Evolutionary conservation across 2,113 vertebrate genomes (phyloP), one percentile per base, ranked within the genome.

Genomic region (Nicator chloris): DNA sequence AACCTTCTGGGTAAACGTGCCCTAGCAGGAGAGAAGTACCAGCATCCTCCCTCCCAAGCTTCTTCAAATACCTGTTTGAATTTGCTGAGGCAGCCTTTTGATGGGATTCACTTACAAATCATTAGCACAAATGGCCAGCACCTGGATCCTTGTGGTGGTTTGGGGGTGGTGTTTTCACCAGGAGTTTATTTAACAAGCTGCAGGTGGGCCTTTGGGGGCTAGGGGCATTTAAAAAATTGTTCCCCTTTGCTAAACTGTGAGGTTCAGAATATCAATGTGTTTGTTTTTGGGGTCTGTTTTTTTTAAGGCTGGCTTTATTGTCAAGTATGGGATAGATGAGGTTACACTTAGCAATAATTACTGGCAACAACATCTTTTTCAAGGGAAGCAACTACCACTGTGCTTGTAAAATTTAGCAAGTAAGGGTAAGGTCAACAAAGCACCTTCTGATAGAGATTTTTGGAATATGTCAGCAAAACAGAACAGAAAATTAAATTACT

Each of bases 401-500:
- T 64, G 20, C 85, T 90, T 94, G 40, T 90, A 90, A 93, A 95
- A 86, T 68, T 94, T 81, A 88, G 51, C 53, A 81, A 71, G 68
- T 23, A 79, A 90, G 19, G 18, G 26, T 77, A 91, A 97, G 95
- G 96, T 95, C 94, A 95, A 76, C 40, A 51, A 18, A 94, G 44
- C 50, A 78, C n/a, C n/a, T 77, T 91, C 82, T 22, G 13, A 92
- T 30, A 90, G 60, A 90, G 47, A 42, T 88, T 97, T 97, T 93
- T 92, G 11, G 56, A 85, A 82, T 42, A 70, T 63, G 87, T 96
- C 96, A 97, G 96, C 96, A 96, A 89, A 94, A 87, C 22, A 73
- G 88, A 90, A 73, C 18, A 90, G 84, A 91, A 97, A 97, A 98
- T 97, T 96, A 93, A 96, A 97, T 98, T 98, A 97, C 47, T 88